Conservation (phyloP, 1,140 invertebrate species). For the Drosophila navojoa region DNA sequence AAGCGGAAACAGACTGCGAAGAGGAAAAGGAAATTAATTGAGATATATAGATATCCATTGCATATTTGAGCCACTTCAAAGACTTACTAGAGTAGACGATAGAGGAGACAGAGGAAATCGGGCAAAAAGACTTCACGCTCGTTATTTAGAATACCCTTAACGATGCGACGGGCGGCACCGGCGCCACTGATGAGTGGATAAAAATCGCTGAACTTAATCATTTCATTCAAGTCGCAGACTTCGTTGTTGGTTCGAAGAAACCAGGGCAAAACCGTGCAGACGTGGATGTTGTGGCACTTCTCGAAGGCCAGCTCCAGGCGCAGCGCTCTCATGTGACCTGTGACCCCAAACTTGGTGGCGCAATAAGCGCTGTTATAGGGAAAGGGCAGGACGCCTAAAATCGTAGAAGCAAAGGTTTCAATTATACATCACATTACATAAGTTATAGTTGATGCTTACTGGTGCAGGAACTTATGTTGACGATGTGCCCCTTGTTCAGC, state of each 20-base stretch:
- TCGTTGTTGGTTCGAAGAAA: conserved; percentile 55
- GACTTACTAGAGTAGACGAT: conserved; percentile 30
- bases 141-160: conserved; percentile 52
- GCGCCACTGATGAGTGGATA: conserved; percentile 55
- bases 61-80: too few relatives aligned
- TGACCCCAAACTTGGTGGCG: conserved; percentile 89
- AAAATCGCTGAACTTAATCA: neutral
- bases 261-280: conserved; percentile 49
- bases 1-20: conserved; percentile 38
- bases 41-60: neutral
- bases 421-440: neutral
- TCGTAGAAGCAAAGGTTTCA: neutral
- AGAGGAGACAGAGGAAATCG: neutral
- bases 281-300: conserved; percentile 44
- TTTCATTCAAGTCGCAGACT: neutral
- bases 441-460: conserved; percentile 84
- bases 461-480: conserved; percentile 92
- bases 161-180: conserved; percentile 38
- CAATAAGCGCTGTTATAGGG: conserved; percentile 84
- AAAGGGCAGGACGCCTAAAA: conserved; percentile 36
- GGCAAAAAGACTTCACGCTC: conserved; percentile 58
- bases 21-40: neutral
- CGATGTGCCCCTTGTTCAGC: conserved; percentile 91
- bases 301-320: conserved; percentile 60
- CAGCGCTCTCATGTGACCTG: conserved; percentile 89